Evolutionary conservation across 2,888 invertebrate species (phyloP).

Genomic region (Aphodius sticticus): DNA sequence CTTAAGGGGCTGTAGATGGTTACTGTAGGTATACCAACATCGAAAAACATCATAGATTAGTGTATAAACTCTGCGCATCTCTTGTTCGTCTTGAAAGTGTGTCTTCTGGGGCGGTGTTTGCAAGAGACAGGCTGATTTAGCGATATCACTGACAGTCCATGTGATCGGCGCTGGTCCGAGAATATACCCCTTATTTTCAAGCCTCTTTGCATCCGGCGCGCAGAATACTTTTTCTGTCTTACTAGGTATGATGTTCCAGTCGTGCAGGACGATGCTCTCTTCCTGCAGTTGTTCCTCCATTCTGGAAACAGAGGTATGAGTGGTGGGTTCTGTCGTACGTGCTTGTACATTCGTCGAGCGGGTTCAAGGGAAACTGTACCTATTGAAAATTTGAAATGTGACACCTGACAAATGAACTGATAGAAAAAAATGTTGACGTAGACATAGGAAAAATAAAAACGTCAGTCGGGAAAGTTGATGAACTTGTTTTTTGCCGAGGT

Average conservation of each 20-base stretch:
- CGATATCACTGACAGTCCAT: constrained; percentile 61
- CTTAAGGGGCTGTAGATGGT: not conserved
- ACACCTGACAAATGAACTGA: constrained; percentile 9
- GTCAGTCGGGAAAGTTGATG: not conserved
- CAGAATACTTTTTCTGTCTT: constrained; percentile 44
- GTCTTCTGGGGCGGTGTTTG: constrained; percentile 63
- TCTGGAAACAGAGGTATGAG: constrained; percentile 37
- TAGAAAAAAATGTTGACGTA: not conserved
- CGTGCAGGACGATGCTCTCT: constrained; percentile 48
- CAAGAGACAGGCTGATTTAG: constrained; percentile 67
- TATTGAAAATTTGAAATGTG: constrained; percentile 9
- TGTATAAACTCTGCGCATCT: constrained; percentile 77
- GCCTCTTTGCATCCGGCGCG: constrained; percentile 39
- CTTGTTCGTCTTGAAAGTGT: constrained; percentile 70
- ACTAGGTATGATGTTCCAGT: constrained; percentile 55
- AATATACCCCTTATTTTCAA: constrained; percentile 35
- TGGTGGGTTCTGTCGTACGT: constrained; percentile 6
- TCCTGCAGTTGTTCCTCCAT: constrained; percentile 47
- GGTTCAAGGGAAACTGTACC: constrained; percentile 5
- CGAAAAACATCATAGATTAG: constrained; percentile 78
- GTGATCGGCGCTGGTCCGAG: constrained; percentile 48
- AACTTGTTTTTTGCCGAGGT: not conserved
- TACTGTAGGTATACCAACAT: constrained; percentile 65
- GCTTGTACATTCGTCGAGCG: not conserved
- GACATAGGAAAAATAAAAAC: not conserved